Percentiles rank a stretch among this genome's conserved stretches.
Conservation (phyloP, 2,797 vertebrate species). For the Sus cebifrons region DNA sequence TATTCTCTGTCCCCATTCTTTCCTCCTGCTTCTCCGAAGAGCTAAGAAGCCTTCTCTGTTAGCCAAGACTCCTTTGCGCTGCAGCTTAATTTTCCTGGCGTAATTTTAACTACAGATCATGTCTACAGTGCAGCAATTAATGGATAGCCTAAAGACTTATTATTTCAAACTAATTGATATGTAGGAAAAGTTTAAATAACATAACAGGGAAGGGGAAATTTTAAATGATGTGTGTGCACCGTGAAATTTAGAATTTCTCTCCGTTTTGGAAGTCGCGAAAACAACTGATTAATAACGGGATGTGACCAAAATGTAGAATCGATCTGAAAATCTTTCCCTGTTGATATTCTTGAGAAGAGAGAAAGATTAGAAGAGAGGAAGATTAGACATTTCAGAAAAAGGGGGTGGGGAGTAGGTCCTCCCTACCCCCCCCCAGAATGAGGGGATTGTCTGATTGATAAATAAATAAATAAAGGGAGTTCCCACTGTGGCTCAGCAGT, state of each 20-base stretch:
- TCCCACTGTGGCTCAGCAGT: too few relatives aligned
- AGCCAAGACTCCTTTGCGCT: constrained; percentile 89
- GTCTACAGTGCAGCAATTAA: constrained; percentile 91
- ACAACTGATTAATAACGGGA: constrained; percentile 63
- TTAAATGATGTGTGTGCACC: constrained; percentile 86
- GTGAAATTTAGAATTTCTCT: constrained; percentile 85
- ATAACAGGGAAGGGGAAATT: constrained; percentile 83
- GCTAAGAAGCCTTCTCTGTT: constrained; percentile 87
- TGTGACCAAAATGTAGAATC: constrained; percentile 14
- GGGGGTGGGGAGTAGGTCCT: not conserved
- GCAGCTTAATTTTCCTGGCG: constrained; percentile 90
- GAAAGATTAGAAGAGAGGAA: constrained; percentile 16
- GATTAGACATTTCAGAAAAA: constrained; percentile 50
- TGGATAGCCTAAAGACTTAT: constrained; percentile 93
- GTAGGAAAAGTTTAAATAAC: constrained; percentile 92
- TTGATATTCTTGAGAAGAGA: constrained; percentile 34
- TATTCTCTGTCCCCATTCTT: constrained; percentile 87
- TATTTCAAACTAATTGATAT: constrained; percentile 93
- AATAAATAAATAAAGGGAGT: too few relatives aligned
- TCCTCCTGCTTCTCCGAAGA: constrained; percentile 84
- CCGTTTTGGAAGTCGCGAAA: constrained; percentile 74
- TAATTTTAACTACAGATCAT: constrained; percentile 91
- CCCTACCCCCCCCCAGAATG: rapidly evolving
- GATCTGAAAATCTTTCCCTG: constrained; percentile 48
- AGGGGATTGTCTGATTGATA: not conserved